A percentile compares a stretch with the other conserved stretches of the same genome.
Conservation (phyloP, 2,113 vertebrate species). For the Theropithecus gelada region DNA sequence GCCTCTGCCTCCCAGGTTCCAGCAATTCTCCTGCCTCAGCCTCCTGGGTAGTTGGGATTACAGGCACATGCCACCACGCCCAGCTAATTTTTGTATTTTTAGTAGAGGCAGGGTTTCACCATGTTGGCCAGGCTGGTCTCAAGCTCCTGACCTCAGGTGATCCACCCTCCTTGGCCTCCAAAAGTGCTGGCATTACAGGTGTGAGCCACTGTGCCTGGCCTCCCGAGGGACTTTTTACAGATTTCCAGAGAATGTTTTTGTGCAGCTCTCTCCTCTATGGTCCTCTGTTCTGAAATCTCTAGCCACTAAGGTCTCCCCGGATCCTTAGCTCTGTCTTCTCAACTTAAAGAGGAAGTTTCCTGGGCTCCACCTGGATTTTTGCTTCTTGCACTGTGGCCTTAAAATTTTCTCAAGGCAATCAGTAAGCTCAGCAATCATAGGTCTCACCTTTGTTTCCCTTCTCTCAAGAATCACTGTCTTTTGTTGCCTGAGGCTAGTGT, state of each 20-base stretch:
- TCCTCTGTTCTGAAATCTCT: neutral
- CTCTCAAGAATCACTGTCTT: neutral
- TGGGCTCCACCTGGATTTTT: neutral
- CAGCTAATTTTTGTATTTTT: too few relatives aligned
- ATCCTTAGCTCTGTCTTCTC: neutral
- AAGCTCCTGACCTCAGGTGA: too few relatives aligned
- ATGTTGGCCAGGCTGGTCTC: too few relatives aligned
- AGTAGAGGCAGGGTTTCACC: too few relatives aligned
- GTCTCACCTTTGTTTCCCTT: neutral
- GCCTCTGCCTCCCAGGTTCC: too few relatives aligned
- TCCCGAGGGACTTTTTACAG: neutral
- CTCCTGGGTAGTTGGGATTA: too few relatives aligned
- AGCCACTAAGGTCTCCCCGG: neutral
- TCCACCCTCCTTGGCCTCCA: too few relatives aligned
- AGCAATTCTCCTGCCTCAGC: too few relatives aligned
- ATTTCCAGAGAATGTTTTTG: neutral
- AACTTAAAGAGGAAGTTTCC: neutral
- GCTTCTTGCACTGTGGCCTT: neutral
- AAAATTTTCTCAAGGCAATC: neutral
- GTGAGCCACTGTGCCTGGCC: too few relatives aligned
- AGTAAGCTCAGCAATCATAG: neutral
- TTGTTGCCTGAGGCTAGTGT: neutral
- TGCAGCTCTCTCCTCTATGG: neutral
- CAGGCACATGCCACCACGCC: too few relatives aligned
- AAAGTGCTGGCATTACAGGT: too few relatives aligned